Evolutionary conservation across 2,888 invertebrate species (phyloP).

Genomic region (Pristionchus exspectatus): DNA sequence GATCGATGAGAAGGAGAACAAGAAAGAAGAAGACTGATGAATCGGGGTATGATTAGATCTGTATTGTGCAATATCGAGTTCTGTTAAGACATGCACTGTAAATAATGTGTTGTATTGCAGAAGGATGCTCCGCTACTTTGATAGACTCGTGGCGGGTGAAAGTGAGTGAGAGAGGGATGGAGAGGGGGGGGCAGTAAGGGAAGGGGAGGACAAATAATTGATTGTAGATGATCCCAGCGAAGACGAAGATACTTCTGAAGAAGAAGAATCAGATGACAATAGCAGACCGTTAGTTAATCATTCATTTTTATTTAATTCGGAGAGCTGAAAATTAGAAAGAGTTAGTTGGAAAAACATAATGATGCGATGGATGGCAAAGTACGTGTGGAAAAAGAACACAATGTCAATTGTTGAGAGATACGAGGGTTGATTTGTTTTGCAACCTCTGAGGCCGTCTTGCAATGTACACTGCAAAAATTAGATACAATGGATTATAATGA

Average conservation of each 20-base stretch:
- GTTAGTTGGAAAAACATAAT: not conserved
- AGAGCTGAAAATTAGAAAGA: not conserved
- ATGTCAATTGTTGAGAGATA: not conserved
- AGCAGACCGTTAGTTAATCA: not conserved
- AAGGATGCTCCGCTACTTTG: constrained; percentile 34
- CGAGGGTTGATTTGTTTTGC: not conserved
- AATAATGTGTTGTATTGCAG: not conserved
- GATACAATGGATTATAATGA: not conserved
- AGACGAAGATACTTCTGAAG: not conserved
- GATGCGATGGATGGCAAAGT: not conserved
- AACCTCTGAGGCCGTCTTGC: not conserved
- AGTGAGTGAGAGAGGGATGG: not conserved
- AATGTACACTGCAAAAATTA: not conserved
- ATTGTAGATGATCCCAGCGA: not conserved
- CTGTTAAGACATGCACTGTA: not conserved
- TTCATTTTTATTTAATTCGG: not conserved
- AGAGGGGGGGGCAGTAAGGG: not conserved
- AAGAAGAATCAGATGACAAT: not conserved
- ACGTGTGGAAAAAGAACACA: not conserved
- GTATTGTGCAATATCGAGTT: not conserved
- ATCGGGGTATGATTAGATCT: not conserved
- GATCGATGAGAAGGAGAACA: not conserved
- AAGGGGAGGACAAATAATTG: not conserved
- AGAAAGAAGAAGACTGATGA: constrained; percentile 14
- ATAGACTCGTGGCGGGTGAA: not conserved